Percentiles rank a stretch among this genome's conserved stretches.
Conservation (phyloP, 2,113 vertebrate genomes). For the Pterophyllum scalare region DNA sequence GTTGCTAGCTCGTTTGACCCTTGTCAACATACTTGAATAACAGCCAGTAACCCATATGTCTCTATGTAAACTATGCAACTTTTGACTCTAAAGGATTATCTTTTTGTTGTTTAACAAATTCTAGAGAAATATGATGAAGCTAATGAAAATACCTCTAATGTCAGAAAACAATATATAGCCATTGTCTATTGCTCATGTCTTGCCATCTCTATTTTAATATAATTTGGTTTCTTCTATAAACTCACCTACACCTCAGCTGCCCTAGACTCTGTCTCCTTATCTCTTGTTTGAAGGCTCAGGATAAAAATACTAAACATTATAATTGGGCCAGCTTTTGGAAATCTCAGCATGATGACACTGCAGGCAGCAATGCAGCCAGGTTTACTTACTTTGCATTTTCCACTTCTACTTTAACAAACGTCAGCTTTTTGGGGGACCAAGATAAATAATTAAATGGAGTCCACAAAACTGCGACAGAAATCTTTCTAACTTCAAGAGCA, state of each 20-base stretch:
- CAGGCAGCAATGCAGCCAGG: neutral
- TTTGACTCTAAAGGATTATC: too few species aligned
- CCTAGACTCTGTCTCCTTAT: neutral
- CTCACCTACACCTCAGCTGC: neutral
- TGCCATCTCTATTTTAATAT: neutral
- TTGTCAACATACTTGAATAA: neutral
- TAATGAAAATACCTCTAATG: neutral
- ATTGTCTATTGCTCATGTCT: neutral
- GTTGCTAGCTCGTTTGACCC: neutral
- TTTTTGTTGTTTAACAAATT: too few species aligned
- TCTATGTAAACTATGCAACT: neutral
- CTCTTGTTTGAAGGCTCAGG: conserved; percentile 1
- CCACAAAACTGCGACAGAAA: neutral
- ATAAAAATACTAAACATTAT: neutral
- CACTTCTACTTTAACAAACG: neutral
- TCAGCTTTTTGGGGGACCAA: neutral
- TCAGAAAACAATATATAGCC: neutral
- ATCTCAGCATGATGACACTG: neutral
- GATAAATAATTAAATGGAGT: conserved; percentile 23
- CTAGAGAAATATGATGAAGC: neutral
- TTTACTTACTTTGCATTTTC: conserved; percentile 2
- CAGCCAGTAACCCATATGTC: neutral
- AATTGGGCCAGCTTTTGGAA: conserved; percentile 23
- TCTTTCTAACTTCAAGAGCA: neutral
- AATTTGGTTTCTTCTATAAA: neutral